Evolutionary conservation across 2,113 vertebrate genomes (phyloP).

Genomic region (Fulica atra): DNA sequence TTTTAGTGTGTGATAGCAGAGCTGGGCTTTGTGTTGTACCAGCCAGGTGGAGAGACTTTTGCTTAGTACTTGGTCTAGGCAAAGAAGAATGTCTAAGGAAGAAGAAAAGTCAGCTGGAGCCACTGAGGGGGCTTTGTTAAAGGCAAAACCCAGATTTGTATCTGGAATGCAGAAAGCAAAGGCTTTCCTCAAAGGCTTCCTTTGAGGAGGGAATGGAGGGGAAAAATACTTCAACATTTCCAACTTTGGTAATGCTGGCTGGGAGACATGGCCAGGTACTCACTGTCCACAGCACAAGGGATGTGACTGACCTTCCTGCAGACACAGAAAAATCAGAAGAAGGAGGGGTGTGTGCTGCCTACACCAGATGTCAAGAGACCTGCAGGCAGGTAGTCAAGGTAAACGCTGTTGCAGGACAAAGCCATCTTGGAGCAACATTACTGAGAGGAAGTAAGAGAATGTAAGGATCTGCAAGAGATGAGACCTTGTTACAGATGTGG

Average conservation of each 20-base stretch:
- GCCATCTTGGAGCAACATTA: neutral
- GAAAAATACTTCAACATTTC: neutral
- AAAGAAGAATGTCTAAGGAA: neutral
- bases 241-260: neutral
- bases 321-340: neutral
- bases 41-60: neutral
- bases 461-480: neutral
- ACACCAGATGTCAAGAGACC: neutral
- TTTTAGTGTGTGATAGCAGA: neutral
- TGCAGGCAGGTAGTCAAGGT: neutral
- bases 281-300: fast-evolving
- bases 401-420: neutral
- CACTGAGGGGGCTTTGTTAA: neutral
- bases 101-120: neutral
- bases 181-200: too few relatives aligned
- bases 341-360: neutral
- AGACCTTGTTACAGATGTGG: neutral
- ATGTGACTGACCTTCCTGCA: neutral
- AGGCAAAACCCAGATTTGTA: neutral
- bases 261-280: neutral
- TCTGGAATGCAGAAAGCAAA: neutral
- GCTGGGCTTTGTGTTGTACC: neutral
- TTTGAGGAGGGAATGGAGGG: neutral
- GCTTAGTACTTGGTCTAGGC: neutral
- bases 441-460: neutral